Evolutionary conservation across 2,797 vertebrate species (phyloP).

Genomic region (Gadopsis bispinosus): DNA sequence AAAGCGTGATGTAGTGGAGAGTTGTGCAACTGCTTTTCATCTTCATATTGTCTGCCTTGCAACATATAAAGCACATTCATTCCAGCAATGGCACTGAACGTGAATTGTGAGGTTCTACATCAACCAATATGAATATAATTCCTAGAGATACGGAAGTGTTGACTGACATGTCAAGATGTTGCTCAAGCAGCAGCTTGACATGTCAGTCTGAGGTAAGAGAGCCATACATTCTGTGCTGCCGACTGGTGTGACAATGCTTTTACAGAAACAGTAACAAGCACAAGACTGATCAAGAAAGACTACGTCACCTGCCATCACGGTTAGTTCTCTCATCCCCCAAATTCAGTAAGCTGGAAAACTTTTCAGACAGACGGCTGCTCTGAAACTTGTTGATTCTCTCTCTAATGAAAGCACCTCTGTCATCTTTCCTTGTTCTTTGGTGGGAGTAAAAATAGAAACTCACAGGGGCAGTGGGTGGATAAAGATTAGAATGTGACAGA

Average conservation of each 20-base stretch:
- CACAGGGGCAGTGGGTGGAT: slow-evolving; percentile 15
- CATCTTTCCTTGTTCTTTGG: slow-evolving; percentile 16
- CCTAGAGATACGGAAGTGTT: not conserved
- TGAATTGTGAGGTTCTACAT: not conserved
- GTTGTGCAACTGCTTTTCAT: too few relatives aligned
- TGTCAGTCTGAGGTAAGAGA: not conserved
- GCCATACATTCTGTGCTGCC: not conserved
- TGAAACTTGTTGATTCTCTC: slow-evolving; percentile 30
- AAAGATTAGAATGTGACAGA: slow-evolving; percentile 35
- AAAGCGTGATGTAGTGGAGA: too few relatives aligned
- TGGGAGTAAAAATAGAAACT: slow-evolving; percentile 38
- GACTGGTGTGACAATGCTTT: not conserved
- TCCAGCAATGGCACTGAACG: not conserved
- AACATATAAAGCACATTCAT: not conserved
- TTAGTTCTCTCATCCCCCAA: not conserved
- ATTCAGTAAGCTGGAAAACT: slow-evolving; percentile 32
- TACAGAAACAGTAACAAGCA: not conserved
- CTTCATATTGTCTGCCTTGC: not conserved
- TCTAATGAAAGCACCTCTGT: slow-evolving; percentile 32
- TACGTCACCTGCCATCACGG: not conserved
- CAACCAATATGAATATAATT: not conserved
- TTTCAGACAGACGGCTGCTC: slow-evolving; percentile 10
- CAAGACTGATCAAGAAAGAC: not conserved
- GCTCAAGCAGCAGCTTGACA: not conserved
- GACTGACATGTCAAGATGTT: slow-evolving; percentile 3